A percentile compares a stretch with the other conserved stretches of the same genome.
phyloP scores from a whole-genome alignment of 2,888 invertebrate species.

The Sphaerophoria rueppellii region DNA sequence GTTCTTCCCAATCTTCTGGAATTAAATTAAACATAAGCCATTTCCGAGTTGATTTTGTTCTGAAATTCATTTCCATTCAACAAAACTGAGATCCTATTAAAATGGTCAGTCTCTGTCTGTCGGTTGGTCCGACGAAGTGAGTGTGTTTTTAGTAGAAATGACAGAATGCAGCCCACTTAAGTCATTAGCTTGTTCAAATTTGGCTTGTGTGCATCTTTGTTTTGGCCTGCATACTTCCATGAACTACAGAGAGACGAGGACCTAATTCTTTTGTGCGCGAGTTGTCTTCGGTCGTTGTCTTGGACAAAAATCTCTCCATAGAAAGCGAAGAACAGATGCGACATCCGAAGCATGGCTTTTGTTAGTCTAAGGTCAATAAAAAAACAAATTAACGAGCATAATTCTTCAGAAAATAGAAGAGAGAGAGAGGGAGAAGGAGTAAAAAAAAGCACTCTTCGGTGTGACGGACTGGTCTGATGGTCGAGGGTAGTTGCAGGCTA shows the following conservation, averaged over 20 bases:
- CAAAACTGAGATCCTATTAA: conserved; percentile 58
- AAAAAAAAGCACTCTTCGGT: conserved; percentile 8
- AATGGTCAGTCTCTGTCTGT: conserved; percentile 14
- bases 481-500: conserved; percentile 13
- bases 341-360: conserved; percentile 56
- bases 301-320: conserved; percentile 4
- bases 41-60: conserved; percentile 46
- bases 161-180: conserved; percentile 52
- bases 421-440: conserved; percentile 5
- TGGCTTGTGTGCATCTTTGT: conserved; percentile 58
- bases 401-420: conserved; percentile 39
- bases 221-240: conserved; percentile 36
- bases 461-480: neutral
- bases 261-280: conserved; percentile 47
- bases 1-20: conserved; percentile 56
- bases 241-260: conserved; percentile 1
- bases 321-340: conserved; percentile 33
- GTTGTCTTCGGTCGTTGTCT: neutral
- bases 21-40: conserved; percentile 70
- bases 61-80: conserved; percentile 39
- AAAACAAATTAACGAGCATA: conserved; percentile 73
- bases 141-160: neutral
- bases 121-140: neutral
- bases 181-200: conserved; percentile 72
- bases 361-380: conserved; percentile 69